Conservation (phyloP, 64 coral and sea anemone species). For the Porites australiensis region DNA sequence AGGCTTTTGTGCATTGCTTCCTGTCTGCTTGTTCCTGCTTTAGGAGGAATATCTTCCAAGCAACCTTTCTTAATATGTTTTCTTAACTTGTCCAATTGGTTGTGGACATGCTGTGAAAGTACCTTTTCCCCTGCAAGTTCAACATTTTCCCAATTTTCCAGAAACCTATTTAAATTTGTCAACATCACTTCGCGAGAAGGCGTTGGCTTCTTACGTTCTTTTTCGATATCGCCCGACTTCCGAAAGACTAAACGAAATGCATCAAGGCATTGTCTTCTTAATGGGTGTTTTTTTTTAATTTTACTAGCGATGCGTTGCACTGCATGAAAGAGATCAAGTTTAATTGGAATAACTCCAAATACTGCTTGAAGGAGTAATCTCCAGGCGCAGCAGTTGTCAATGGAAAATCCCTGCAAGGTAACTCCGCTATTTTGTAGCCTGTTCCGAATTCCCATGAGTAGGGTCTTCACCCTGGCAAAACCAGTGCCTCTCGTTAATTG, state of each 20-base stretch:
- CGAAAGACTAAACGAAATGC: too few relatives aligned
- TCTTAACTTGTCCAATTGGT: conserved; percentile 15
- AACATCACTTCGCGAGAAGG: background rate
- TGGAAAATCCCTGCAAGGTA: background rate
- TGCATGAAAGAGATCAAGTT: conserved; percentile 66
- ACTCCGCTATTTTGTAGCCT: background rate
- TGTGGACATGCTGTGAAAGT: background rate
- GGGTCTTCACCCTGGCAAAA: background rate
- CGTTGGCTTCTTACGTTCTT: background rate
- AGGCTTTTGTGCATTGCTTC: conserved; percentile 16
- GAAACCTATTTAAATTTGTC: background rate
- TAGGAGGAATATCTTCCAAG: conserved; percentile 6
- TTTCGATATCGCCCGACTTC: background rate
- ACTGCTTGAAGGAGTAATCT: conserved; percentile 6
- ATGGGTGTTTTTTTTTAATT: conserved; percentile 24
- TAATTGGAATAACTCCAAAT: conserved; percentile 38
- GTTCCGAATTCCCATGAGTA: background rate
- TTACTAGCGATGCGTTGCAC: conserved; percentile 26
- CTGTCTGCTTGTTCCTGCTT: conserved; percentile 24
- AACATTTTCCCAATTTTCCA: background rate
- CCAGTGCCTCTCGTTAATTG: conserved; percentile 15
- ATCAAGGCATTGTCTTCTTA: too few relatives aligned
- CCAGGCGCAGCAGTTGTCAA: conserved; percentile 66
- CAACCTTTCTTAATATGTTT: conserved; percentile 4
- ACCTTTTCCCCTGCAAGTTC: background rate